Base-by-base conservation (phyloP, 2,113 vertebrate species). In the Dendrocopos noguchii region DNA sequence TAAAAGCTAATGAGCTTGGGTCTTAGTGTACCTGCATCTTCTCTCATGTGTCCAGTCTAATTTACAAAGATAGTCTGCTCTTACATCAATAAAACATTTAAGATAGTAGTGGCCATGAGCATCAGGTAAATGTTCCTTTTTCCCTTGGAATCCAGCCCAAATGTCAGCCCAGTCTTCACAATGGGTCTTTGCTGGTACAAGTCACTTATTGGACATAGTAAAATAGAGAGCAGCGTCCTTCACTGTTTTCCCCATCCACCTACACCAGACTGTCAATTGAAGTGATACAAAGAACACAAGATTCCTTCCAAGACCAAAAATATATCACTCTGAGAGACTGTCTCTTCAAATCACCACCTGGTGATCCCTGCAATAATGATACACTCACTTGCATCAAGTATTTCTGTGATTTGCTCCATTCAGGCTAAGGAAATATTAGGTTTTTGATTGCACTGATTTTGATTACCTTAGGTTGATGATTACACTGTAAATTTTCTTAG, bases 301-400 rank as follows among this genome's bases (percentile, higher is more conserved):
- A 53, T 88, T 78, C 19, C 39, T 85, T 90, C 36, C 28, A 86
- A 92, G 55, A 81, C 52, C 15, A 57, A 61, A 84, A 83, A 64
- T 47, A 67, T 65, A 59, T 17, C 3, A 36, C 29, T 77, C 22
- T 8, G 22, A 46, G 66, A 71, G 50, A 47, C 31, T 44, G 18
- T 52, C 31, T 63, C 29, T 72, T 84, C 46, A 61, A 34, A 91
- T 36, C 71, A 87, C 87, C 53, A 64, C 68, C 27, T 83, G 59
- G 55, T 79, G 84, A 93, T 88, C 73, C 50, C 55, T 46, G 7
- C 79, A 47, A 15, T 83, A 74, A 56, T n/a, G 7, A 57, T 25
- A 28, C 31, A 7, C 9, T 60, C 12, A 4, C 20, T 14, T 13
- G 44, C 50, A 31, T 47, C 25, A 67, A 22, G 25, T 85, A 25